Base-by-base conservation (phyloP, 2,113 vertebrate species). In the Caretta caretta region DNA sequence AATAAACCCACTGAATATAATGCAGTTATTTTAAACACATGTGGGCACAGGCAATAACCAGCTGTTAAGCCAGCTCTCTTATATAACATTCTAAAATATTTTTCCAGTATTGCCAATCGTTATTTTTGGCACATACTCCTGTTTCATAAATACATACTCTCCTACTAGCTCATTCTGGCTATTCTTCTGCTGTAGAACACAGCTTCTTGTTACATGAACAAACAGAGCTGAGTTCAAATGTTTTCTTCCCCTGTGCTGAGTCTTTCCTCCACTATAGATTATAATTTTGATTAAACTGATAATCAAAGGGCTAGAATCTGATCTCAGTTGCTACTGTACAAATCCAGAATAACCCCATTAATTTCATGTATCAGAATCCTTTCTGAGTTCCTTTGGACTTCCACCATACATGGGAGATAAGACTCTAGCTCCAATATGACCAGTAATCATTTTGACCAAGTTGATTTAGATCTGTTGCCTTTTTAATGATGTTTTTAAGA, bases 61-160 rank as follows among this genome's bases (percentile, higher is more conserved):
- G 96, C 96, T 97, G 92, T 96, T 97, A 96, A 94, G 95, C 81
- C 87, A 95, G 94, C 56, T 92, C 97, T 97, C 96, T 96, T 93
- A 97, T 56, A 24, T 3, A 3, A 84, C 85, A 76, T 96, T 96
- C 93, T 95, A 96, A 98, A 97, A 97, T 91, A 95, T 92, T 96
- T 97, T 85, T 96, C 94, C 72, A 69, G 54, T 75, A 90, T 86
- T 92, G 93, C 65, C 91, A 82, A 81, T 10, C 96, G 96, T 91
- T 97, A 97, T 93, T 96, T 95, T 90, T 92, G 96, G 94, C 59
- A 81, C 24, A 72, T 1, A 3, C 35, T 93, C n/a, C n/a, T 90
- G 49, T 88, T 96, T 93, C 85, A 89, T 94, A 97, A 94, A 95
- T 87, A 85, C 90, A 42, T 84, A 95, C 96, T 96, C 59, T 62